Evolutionary conservation across 2,797 vertebrate species (phyloP), one percentile per base, ranked within the genome.

Genomic region (Furcifer pardalis): DNA sequence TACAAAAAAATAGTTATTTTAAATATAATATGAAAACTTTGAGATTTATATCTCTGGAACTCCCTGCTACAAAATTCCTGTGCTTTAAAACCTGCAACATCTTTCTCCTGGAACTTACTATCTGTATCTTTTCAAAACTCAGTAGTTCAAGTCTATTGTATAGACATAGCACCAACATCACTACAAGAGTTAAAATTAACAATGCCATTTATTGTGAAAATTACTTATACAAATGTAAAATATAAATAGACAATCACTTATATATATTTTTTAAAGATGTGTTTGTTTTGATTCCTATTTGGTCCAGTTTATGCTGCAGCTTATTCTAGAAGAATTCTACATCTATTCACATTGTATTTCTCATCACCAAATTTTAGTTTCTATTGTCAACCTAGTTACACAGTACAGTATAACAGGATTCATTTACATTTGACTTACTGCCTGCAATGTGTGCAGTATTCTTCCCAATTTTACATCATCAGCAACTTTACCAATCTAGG

Each of bases 361-460:
- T 89, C 49, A 91, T 30, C 62, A 78, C 90, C 91, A 89, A 86
- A 87, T 92, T 91, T 91, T 30, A 79, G 17, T 25, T 92, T 90
- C 42, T 91, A 3, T 88, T 92, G 82, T 78, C 89, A 94, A 5
- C 52, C 63, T 80, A 87, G n/a, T 91, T 94, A 88, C 10, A 87
- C 77, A 89, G 74, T 81, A 87, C 77, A 89, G 74, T 81, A 89
- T 79, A 90, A 74, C 32, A 87, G 35, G 91, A 90, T 91, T 94
- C 1, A 93, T 92, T 94, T 94, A 89, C 89, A 89, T 86, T 81
- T 91, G 73, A 85, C 69, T 87, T 85, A 77, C 5, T 86, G 40
- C 30, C 86, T 93, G 80, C 81, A 88, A 79, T 69, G 12, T 88
- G 56, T 40, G 86, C 79, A 90, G 2, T 92, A 87, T 91, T 90